Evolutionary conservation across 2,888 invertebrate species (phyloP).

Genomic region (Dastarcus helophoroides): DNA sequence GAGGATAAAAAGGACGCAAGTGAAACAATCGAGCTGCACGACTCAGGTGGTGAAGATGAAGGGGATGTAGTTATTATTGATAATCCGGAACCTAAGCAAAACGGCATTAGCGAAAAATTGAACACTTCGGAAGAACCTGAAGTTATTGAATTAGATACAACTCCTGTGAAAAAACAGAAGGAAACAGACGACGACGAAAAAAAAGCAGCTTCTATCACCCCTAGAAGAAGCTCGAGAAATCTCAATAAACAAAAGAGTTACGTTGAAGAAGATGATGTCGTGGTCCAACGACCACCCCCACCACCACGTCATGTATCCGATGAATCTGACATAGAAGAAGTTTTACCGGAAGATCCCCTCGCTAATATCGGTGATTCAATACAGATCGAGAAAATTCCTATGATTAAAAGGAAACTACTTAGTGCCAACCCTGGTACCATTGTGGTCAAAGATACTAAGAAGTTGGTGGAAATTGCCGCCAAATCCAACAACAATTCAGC

Average conservation of each 20-base stretch:
- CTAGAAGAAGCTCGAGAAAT: slow-evolving; percentile 43
- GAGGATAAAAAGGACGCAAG: slow-evolving; percentile 11
- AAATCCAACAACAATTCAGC: slow-evolving; percentile 38
- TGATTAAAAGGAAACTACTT: slow-evolving; percentile 6
- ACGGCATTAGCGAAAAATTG: slow-evolving; percentile 18
- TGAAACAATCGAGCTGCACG: slow-evolving; percentile 29
- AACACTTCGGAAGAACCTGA: slow-evolving; percentile 14
- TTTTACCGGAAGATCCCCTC: slow-evolving; percentile 47
- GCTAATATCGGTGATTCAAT: slow-evolving; percentile 30
- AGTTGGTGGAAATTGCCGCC: slow-evolving; percentile 56
- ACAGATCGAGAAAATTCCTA: slow-evolving; percentile 14
- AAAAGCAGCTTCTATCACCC: slow-evolving; percentile 17
- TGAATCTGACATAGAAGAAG: slow-evolving; percentile 55
- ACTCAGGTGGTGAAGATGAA: slow-evolving; percentile 26
- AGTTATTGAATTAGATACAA: slow-evolving; percentile 28
- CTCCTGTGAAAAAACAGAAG: slow-evolving; percentile 35
- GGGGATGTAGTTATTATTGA: slow-evolving; percentile 33
- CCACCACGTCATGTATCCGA: slow-evolving; percentile 17
- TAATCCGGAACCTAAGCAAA: slow-evolving; percentile 22
- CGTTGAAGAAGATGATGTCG: slow-evolving; percentile 32
- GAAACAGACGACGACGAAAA: slow-evolving; percentile 16
- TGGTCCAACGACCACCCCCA: slow-evolving; percentile 40
- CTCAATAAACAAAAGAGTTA: slow-evolving; percentile 45
- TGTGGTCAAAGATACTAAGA: slow-evolving; percentile 56
- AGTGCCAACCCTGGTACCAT: no score